A percentile compares a stretch with the other conserved stretches of the same genome.
Evolutionary conservation across 2,797 vertebrate genomes (phyloP).

Genomic region (Urocyon cinereoargenteus): DNA sequence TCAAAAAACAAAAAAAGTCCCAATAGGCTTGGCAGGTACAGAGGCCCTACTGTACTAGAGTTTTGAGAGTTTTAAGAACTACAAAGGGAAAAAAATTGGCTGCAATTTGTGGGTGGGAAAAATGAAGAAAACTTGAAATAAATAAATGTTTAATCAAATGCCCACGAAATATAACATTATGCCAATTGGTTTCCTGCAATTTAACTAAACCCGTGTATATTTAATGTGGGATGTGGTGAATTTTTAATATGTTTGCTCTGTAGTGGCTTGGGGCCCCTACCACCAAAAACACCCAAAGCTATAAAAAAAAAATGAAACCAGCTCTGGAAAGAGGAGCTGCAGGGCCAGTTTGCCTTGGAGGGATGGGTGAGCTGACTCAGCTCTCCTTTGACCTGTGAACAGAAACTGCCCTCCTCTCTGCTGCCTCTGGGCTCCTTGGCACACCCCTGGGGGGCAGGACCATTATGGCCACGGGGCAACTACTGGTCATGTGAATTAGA

Average conservation of each 20-base stretch:
- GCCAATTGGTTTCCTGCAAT: not conserved
- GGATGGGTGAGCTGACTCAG: not conserved
- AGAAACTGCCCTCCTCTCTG: too few relatives aligned
- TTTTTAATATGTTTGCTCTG: not conserved
- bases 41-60: not conserved
- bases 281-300: not conserved
- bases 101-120: not conserved
- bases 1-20: not conserved
- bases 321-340: not conserved
- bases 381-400: not conserved
- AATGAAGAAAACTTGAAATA: not conserved
- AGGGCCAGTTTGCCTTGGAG: not conserved
- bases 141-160: not conserved
- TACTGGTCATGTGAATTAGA: too few relatives aligned
- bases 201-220: not conserved
- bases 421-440: not conserved
- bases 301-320: not conserved
- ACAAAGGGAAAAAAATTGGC: not conserved
- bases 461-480: accelerated
- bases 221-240: not conserved
- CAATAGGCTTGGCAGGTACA: not conserved
- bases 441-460: not conserved
- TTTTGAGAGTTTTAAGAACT: not conserved
- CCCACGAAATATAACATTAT: not conserved
- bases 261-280: not conserved